Evolutionary conservation across 2,113 vertebrate species (phyloP).

Genomic region (Burhinus bistriatus): DNA sequence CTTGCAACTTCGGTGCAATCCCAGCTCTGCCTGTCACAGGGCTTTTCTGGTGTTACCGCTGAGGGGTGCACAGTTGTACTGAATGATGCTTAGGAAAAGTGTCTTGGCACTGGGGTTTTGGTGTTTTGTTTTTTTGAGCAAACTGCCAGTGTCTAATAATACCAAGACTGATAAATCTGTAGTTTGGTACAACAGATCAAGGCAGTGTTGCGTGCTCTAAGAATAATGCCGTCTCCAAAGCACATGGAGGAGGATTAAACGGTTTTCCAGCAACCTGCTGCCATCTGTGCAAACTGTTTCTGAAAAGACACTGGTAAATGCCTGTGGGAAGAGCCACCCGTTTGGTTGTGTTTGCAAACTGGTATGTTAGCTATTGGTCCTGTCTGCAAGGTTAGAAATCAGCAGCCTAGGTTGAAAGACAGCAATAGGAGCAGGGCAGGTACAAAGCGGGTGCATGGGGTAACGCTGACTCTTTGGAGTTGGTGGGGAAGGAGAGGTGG

Average conservation of each 20-base stretch:
- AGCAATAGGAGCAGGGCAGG: neutral
- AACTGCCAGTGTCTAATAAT: neutral
- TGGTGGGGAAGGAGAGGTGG: neutral
- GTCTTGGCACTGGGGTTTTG: neutral
- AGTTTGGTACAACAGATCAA: conserved; percentile 33
- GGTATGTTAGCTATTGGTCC: neutral
- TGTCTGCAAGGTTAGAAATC: neutral
- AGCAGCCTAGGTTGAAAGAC: neutral
- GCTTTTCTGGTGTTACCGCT: neutral
- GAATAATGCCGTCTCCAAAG: conserved; percentile 12
- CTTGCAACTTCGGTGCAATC: neutral
- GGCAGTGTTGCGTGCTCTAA: neutral
- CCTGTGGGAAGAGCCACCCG: neutral
- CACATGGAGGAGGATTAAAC: conserved; percentile 7
- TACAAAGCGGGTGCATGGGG: too few species aligned
- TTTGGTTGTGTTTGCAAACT: conserved; percentile 43
- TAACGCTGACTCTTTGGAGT: accelerated
- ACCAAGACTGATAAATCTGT: neutral
- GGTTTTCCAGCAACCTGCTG: conserved; percentile 49
- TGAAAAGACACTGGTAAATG: neutral
- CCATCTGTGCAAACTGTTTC: conserved; percentile 7
- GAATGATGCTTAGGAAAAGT: neutral
- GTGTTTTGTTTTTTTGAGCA: neutral
- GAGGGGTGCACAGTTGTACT: accelerated
- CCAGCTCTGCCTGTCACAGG: neutral